phyloP scores from a whole-genome alignment of 2,888 invertebrate species.

The Diploptera punctata region DNA sequence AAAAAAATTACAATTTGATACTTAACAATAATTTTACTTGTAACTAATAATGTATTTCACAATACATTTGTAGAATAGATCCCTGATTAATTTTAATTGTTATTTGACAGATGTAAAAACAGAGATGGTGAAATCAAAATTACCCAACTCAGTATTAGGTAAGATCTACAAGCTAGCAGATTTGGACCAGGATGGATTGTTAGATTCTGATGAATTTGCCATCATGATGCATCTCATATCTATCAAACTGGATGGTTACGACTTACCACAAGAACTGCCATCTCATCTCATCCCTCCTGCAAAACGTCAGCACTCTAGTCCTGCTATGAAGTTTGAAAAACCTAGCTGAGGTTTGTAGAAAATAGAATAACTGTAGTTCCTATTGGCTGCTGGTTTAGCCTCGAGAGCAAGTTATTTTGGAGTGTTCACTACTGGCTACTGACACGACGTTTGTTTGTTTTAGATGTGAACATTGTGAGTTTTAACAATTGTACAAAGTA shows the following conservation, averaged over 20 bases:
- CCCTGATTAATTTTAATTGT: too few relatives aligned
- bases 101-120: constrained; percentile 77
- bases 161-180: constrained; percentile 99
- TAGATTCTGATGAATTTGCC: constrained; percentile 97
- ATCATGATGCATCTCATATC: constrained; percentile 96
- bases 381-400: not conserved
- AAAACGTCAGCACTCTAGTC: constrained; percentile 59
- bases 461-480: too few relatives aligned
- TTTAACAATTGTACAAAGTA: too few relatives aligned
- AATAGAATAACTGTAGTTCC: not conserved
- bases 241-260: constrained; percentile 91
- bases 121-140: constrained; percentile 97
- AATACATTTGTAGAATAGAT: too few relatives aligned
- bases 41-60: too few relatives aligned
- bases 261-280: constrained; percentile 87
- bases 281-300: constrained; percentile 90
- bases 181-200: constrained; percentile 93
- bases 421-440: too few relatives aligned
- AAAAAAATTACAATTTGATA: too few relatives aligned
- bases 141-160: constrained; percentile 96
- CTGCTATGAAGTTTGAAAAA: not conserved
- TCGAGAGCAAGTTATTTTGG: not conserved
- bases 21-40: too few relatives aligned
- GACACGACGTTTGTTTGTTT: too few relatives aligned
- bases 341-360: not conserved